Percentiles rank a stretch among this genome's conserved stretches.
These are phyloP conservation scores for Scaptomyza polygonia DNA, from an alignment of 2,888 invertebrate species.

Conservation along the genomic window DNA sequence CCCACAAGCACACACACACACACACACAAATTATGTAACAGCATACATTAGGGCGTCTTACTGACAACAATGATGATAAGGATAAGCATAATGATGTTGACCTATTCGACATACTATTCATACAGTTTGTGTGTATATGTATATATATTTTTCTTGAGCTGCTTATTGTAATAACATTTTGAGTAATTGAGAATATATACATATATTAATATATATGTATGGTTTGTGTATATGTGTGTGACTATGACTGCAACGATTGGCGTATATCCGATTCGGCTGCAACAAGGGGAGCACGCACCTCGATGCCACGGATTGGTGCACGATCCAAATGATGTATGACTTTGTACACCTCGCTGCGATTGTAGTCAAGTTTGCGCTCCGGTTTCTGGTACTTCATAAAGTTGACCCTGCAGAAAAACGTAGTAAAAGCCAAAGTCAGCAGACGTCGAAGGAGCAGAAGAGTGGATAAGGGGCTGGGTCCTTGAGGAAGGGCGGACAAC, in stretches of 20 bases:
- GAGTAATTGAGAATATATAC: slow-evolving; percentile 3
- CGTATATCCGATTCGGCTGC: slow-evolving; percentile 88
- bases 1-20: slow-evolving; percentile 2
- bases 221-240: background rate
- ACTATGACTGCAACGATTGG: slow-evolving; percentile 77
- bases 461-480: background rate
- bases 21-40: slow-evolving; percentile 62
- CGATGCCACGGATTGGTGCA: slow-evolving; percentile 88
- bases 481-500: slow-evolving; percentile 25
- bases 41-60: slow-evolving; percentile 42
- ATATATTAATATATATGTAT: background rate
- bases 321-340: slow-evolving; percentile 91
- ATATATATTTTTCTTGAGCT: slow-evolving; percentile 36
- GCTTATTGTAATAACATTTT: slow-evolving; percentile 26
- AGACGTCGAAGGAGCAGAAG: background rate
- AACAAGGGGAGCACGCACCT: slow-evolving; percentile 87
- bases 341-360: slow-evolving; percentile 91
- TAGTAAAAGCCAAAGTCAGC: slow-evolving; percentile 5
- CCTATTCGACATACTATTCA: slow-evolving; percentile 42
- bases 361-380: slow-evolving; percentile 89
- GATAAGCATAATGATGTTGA: slow-evolving; percentile 38
- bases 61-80: slow-evolving; percentile 14
- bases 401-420: slow-evolving; percentile 88
- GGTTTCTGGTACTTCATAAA: slow-evolving; percentile 95
- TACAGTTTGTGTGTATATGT: slow-evolving; percentile 17